phyloP scores from a whole-genome alignment of 2,888 invertebrate genomes.

The Plagodis pulveraria region DNA sequence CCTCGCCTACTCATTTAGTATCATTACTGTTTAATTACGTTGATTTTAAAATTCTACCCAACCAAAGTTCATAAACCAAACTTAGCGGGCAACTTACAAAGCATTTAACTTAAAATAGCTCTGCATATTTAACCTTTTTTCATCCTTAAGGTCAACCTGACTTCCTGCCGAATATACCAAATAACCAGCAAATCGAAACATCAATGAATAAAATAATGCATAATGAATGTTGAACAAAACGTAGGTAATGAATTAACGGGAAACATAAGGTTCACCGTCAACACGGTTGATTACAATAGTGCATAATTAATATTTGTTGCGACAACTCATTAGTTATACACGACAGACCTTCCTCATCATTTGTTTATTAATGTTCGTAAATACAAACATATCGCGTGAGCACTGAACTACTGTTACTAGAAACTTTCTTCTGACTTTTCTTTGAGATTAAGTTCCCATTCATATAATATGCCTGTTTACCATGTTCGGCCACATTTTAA shows the following conservation, averaged over 20 bases:
- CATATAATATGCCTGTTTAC: too few species aligned
- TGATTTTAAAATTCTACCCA: too few species aligned
- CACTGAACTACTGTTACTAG: not conserved
- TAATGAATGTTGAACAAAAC: not conserved
- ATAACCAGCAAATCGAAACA: not conserved
- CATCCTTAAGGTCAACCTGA: too few species aligned
- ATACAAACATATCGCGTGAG: constrained; percentile 4
- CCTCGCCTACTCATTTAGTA: too few species aligned
- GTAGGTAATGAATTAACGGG: not conserved
- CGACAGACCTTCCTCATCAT: constrained; percentile 12
- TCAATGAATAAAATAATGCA: constrained; percentile 1
- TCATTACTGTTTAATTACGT: too few species aligned
- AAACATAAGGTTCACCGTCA: constrained; percentile 8
- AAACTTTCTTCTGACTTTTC: too few species aligned
- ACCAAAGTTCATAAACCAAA: too few species aligned
- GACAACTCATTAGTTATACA: constrained; percentile 16
- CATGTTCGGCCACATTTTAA: too few species aligned
- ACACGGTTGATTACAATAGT: constrained; percentile 20
- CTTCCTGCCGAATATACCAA: too few species aligned
- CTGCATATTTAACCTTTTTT: not conserved
- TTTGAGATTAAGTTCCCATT: too few species aligned
- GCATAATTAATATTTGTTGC: constrained; percentile 26
- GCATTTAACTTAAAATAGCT: not conserved
- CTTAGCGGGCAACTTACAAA: too few species aligned
- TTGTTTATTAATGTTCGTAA: constrained; percentile 11